A percentile compares a stretch with the other conserved stretches of the same genome.
Evolutionary conservation across 1,140 invertebrate species (phyloP).

Genomic region (Chlorops oryzae): DNA sequence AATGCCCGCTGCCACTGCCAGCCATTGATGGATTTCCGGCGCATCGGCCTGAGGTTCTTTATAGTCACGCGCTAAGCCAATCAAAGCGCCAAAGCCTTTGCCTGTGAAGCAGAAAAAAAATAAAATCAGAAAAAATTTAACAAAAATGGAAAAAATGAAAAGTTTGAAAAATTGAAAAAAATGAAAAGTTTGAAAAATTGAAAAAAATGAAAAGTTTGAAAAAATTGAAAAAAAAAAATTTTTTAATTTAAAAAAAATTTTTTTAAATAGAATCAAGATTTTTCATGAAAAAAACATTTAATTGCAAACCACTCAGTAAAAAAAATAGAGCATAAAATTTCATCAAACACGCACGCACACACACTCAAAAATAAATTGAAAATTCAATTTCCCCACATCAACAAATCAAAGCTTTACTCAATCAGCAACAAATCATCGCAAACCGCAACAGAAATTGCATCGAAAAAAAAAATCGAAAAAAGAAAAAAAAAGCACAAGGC

Average conservation of each 20-base stretch:
- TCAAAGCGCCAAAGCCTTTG: slow-evolving; percentile 59
- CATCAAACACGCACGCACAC: too few relatives aligned
- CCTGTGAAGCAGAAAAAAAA: slow-evolving; percentile 46
- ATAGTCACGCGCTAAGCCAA: slow-evolving; percentile 53
- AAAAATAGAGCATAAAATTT: too few relatives aligned
- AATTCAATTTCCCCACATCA: too few relatives aligned
- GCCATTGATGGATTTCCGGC: slow-evolving; percentile 52
- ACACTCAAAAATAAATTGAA: too few relatives aligned
- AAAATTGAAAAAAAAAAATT: neutral
- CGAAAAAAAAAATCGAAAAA: too few relatives aligned
- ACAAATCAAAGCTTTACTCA: too few relatives aligned
- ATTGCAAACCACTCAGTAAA: too few relatives aligned
- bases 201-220: neutral
- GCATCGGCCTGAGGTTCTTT: slow-evolving; percentile 24
- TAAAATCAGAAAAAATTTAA: slow-evolving; percentile 1
- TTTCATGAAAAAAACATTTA: too few relatives aligned
- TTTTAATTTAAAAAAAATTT: neutral
- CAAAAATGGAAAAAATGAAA: neutral
- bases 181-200: neutral
- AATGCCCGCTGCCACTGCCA: slow-evolving; percentile 58
- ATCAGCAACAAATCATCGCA: too few relatives aligned
- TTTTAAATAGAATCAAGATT: neutral
- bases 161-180: neutral
- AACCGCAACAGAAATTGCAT: too few relatives aligned
- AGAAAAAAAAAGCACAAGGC: too few relatives aligned